Conservation (phyloP, 2,797 vertebrate genomes). For the Sphenodon punctatus region DNA sequence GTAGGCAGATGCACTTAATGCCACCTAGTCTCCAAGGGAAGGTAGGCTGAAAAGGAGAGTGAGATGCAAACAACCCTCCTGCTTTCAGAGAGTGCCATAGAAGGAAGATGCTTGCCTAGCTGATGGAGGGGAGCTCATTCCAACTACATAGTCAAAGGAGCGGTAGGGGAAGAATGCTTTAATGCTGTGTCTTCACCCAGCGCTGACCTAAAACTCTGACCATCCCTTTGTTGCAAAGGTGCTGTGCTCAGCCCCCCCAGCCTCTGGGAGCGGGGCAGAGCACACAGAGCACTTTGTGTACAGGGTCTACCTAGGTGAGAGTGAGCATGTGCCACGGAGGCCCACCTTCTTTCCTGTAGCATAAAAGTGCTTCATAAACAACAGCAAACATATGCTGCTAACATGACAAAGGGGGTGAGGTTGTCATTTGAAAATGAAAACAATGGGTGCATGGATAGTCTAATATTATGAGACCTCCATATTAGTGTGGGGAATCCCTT, state of each 20-base stretch:
- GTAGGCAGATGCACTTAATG: not conserved
- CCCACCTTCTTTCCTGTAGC: too few species aligned
- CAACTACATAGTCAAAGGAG: not conserved
- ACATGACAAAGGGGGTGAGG: too few species aligned
- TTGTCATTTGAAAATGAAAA: too few species aligned
- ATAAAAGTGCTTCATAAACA: too few species aligned
- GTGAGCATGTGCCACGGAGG: accelerated
- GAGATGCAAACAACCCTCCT: not conserved
- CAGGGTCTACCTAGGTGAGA: not conserved
- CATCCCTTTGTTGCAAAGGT: too few species aligned
- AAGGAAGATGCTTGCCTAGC: not conserved
- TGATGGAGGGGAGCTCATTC: not conserved
- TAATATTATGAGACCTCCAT: too few species aligned
- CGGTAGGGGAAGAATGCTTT: not conserved
- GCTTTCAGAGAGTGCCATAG: accelerated
- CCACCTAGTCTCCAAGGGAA: not conserved
- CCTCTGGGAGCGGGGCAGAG: not conserved
- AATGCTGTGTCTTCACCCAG: not conserved
- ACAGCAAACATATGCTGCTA: too few species aligned
- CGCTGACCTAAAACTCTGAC: not conserved
- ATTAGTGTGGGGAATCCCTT: too few species aligned
- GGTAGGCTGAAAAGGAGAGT: not conserved
- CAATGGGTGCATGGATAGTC: too few species aligned
- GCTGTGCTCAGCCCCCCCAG: not conserved
- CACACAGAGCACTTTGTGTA: not conserved